A percentile compares a stretch with the other conserved stretches of the same genome.
Conservation (phyloP, 2,113 vertebrate genomes). For the Gallinago jamesoni region DNA sequence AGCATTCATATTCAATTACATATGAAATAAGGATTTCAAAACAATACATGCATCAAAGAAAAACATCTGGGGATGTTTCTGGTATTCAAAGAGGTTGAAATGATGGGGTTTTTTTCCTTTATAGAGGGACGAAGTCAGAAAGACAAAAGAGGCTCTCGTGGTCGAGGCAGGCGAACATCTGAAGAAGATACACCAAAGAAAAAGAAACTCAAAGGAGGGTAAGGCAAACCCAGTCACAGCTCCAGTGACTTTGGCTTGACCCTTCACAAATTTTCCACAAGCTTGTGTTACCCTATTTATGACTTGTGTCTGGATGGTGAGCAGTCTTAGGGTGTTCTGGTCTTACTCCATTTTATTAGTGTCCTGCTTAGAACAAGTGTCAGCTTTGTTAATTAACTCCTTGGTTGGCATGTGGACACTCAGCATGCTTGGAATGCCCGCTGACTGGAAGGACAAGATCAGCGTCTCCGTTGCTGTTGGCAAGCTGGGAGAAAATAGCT, state of each 20-base stretch:
- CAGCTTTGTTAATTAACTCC: slow-evolving; percentile 5
- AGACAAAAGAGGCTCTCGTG: slow-evolving; percentile 88
- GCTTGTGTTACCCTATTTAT: not conserved
- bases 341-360: not conserved
- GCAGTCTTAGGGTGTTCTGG: not conserved
- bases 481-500: not conserved
- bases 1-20: rapidly evolving
- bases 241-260: not conserved
- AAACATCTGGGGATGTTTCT: not conserved
- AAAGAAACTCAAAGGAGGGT: slow-evolving; percentile 95
- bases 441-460: not conserved
- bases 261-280: not conserved
- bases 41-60: not conserved
- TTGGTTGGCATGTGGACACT: not conserved
- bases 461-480: not conserved
- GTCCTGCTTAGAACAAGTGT: not conserved
- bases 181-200: slow-evolving; percentile 94
- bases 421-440: not conserved
- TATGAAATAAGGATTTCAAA: not conserved
- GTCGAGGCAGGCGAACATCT: slow-evolving; percentile 85
- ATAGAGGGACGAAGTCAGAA: slow-evolving; percentile 86
- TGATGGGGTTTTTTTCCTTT: not conserved
- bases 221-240: not conserved
- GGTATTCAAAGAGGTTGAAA: not conserved
- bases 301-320: not conserved